Evolutionary conservation across 2,888 invertebrate genomes (phyloP), one percentile per base, ranked within the genome.

Genomic region (Ditula angustiorana): DNA sequence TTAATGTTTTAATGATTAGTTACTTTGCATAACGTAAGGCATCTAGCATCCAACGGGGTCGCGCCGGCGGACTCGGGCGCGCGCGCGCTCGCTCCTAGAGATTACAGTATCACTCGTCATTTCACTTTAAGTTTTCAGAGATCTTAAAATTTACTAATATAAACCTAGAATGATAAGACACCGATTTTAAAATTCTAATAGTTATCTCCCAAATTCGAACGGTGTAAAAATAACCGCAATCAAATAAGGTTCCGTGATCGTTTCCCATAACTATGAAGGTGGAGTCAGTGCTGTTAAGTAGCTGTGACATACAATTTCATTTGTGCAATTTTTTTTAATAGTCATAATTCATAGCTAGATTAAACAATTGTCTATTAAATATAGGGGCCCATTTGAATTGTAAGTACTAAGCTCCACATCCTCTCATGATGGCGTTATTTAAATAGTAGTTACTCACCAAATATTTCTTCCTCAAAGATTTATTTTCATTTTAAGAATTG

Each of bases 41-140:
- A 88, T 87, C 92, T 90, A 90, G 90, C 92, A 90, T 90, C 92
- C 89, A 81, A 73, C 81, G 87, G 87, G 88, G 86, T 87, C 87
- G 88, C 88, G 83, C 83, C 87, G 80, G 82, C 81, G 77, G 84
- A 82, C 81, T 81, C 80, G 84, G 85, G 85, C 83, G 83, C 84
- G 73, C 74, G 74, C 80, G 80, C 80, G 80, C 78, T 80, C 81
- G 83, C 81, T 79, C 81, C 81, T 81, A 86, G 88, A 88, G 86
- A 90, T 91, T 91, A 92, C 92, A 92, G 92, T 92, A 92, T 92
- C 92, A 92, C 92, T 92, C 92, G 88, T 88, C 80, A 89, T 88
- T 88, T 87, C 85, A 85, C 77, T 80, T 85, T 88, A 71, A 78
- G 86, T 88, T 83, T 86, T 87, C 85, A 81, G 82, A 88, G 82